A percentile compares a stretch with the other conserved stretches of the same genome.
Conservation (phyloP, 2,888 invertebrate genomes). For the Subacronicta megacephala region DNA sequence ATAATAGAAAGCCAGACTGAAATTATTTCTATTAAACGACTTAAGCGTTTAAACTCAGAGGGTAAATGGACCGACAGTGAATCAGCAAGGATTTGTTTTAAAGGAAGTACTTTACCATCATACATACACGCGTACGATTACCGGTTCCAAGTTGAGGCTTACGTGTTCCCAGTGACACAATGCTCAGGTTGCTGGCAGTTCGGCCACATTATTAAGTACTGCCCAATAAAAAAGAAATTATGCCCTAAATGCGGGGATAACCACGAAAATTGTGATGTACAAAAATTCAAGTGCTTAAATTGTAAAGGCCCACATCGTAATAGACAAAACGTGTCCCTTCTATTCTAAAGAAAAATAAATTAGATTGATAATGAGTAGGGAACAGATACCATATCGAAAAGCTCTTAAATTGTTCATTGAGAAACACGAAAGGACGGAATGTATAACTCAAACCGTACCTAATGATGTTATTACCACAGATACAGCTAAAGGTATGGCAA, state of each 20-base stretch:
- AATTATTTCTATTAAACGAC: no score
- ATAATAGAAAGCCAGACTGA: no score
- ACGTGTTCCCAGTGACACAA: no score
- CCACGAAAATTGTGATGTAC: slow-evolving; percentile 6
- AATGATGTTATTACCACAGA: background rate
- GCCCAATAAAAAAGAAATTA: no score
- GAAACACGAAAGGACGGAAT: background rate
- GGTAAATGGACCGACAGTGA: no score
- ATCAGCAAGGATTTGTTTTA: no score
- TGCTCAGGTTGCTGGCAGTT: no score
- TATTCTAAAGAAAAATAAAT: slow-evolving; percentile 10
- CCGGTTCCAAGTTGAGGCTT: no score
- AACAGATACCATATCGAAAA: slow-evolving; percentile 6
- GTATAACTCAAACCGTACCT: background rate
- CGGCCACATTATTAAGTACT: no score
- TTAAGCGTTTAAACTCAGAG: no score
- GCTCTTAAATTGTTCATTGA: slow-evolving; percentile 1
- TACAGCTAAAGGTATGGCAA: background rate
- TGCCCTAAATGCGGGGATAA: slow-evolving; percentile 11
- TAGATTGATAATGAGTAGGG: slow-evolving; percentile 7
- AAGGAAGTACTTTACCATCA: no score
- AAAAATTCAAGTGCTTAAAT: slow-evolving; percentile 1
- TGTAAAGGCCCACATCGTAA: slow-evolving; percentile 7
- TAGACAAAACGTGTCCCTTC: slow-evolving; percentile 4
- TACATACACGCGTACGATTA: no score